phyloP scores from a whole-genome alignment of 2,888 invertebrate species.

The Andrena haemorrhoa region DNA sequence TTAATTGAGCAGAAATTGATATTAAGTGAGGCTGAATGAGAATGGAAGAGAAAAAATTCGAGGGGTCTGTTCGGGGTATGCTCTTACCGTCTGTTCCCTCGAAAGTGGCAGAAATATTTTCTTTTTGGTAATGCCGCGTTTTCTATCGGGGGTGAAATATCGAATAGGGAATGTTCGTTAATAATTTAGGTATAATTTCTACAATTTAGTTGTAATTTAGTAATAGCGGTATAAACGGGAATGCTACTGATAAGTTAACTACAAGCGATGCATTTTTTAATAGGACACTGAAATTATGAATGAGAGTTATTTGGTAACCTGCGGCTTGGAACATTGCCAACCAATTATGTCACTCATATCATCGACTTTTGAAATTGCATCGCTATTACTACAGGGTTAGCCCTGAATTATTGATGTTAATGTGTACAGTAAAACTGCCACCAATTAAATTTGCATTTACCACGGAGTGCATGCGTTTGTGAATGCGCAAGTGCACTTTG shows the following conservation, averaged over 20 bases:
- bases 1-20: slow-evolving; percentile 38
- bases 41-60: slow-evolving; percentile 10
- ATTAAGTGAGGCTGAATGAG: slow-evolving; percentile 11
- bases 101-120: too few relatives aligned
- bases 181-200: background rate
- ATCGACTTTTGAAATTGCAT: slow-evolving; percentile 6
- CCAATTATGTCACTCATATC: slow-evolving; percentile 4
- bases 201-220: background rate
- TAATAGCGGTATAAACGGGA: background rate
- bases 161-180: too few relatives aligned
- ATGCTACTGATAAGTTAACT: background rate
- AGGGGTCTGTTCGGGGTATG: background rate
- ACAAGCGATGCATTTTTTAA: background rate
- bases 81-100: background rate
- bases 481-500: background rate
- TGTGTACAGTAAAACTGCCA: background rate
- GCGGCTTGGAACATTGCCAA: background rate
- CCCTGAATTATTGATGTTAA: background rate
- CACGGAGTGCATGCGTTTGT: background rate
- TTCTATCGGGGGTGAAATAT: too few relatives aligned
- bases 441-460: background rate
- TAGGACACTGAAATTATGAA: background rate
- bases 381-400: background rate
- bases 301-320: background rate
- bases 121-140: too few relatives aligned